Percentiles rank a stretch among this genome's conserved stretches.
phyloP scores from a whole-genome alignment of 1,140 invertebrate species.

The Drosophila melanica region DNA sequence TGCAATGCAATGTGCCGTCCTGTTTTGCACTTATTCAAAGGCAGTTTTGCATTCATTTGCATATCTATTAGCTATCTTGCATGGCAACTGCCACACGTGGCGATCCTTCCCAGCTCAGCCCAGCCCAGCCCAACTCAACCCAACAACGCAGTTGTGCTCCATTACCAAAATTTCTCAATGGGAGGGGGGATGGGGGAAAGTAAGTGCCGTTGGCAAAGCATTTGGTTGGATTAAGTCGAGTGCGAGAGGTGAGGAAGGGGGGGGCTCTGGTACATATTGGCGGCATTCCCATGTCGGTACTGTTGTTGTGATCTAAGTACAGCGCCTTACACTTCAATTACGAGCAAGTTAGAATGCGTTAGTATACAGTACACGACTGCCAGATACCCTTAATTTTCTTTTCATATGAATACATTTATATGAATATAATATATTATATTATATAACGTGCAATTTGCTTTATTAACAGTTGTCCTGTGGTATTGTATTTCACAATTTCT shows the following conservation, averaged over 20 bases:
- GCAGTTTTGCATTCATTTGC: slow-evolving; percentile 24
- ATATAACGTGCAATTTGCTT: no score
- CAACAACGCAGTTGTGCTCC: background rate
- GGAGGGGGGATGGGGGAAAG: background rate
- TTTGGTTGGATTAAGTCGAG: slow-evolving; percentile 7
- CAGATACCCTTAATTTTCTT: background rate
- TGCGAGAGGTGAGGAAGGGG: background rate
- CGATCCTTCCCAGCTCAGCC: background rate
- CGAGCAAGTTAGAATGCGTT: background rate
- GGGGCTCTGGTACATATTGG: background rate
- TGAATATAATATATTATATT: no score
- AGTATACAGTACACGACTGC: background rate
- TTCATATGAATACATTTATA: no score
- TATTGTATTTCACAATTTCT: no score
- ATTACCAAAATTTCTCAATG: slow-evolving; percentile 12
- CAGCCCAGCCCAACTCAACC: background rate
- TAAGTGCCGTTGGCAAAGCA: slow-evolving; percentile 8
- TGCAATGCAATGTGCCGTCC: slow-evolving; percentile 3
- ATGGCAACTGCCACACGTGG: slow-evolving; percentile 11
- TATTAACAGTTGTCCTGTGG: no score
- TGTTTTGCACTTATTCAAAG: background rate
- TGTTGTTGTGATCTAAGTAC: slow-evolving; percentile 9
- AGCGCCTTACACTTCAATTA: slow-evolving; percentile 21
- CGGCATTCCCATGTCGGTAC: background rate
- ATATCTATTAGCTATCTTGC: slow-evolving; percentile 21